Base-by-base conservation (phyloP, 1,140 invertebrate genomes). In the Danaus plexippus region DNA sequence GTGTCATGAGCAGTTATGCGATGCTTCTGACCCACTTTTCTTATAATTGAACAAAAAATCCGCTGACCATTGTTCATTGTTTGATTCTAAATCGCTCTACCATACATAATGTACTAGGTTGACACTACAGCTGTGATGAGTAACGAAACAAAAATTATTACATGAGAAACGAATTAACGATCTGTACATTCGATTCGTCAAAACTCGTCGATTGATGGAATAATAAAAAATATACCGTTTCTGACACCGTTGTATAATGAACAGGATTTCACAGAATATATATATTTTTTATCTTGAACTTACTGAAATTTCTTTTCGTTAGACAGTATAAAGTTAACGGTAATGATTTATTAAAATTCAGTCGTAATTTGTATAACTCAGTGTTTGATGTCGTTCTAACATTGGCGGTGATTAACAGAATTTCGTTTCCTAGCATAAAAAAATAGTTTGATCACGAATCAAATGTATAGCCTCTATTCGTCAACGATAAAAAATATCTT, bases 1-100 rank as follows among this genome's bases (percentile, higher is more conserved):
- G 75, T 77, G 75, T 79, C 74, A 79, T 71, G 71, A 69, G 70
- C 72, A 80, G 73, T 83, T 77, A 83, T 75, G 69, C 65, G 71
- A 75, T 69, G 69, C 61, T 64, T 75, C 51, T 80, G 77, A 79
- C 78, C 77, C 58, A 78, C 67, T 58, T 78, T 56, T 52, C 54
- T 56, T 62, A 53, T 71, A 68, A 77, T 75, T 58, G 64, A 59
- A 69, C 73, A 77, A 71, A 66, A 64, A 63, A 65, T 59, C 63
- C 58, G 69, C 58, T 69, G 71, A 64, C 65, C 69, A 73, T 73
- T 75, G 73, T 75, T 65, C 54, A 54, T 59, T 55, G 61, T 57
- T 59, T 55, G 32, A 55, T 47, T 52, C 45, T 50, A 58, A 61
- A 61, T 61, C 52, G 41, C 42, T 57, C 43, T 53, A 52, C 43